phyloP scores from a whole-genome alignment of 2,113 vertebrate genomes.

The Andinoacara biseriatus region DNA sequence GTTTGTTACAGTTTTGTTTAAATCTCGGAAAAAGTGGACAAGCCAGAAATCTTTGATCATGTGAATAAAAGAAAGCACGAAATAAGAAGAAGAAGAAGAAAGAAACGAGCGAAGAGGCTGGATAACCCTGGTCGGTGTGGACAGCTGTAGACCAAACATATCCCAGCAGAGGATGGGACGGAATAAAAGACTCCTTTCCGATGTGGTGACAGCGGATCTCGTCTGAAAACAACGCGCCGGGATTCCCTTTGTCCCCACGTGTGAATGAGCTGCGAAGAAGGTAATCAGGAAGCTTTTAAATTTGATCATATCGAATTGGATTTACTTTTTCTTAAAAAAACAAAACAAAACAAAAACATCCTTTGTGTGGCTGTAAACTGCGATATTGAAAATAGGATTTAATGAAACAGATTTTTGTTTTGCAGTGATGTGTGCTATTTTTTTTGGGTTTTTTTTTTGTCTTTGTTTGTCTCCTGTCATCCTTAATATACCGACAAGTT shows the following conservation, averaged over 20 bases:
- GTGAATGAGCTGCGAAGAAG: constrained; percentile 42
- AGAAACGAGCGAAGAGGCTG: not conserved
- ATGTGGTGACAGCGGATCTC: constrained; percentile 23
- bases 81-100: not conserved
- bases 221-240: constrained; percentile 33
- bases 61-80: not conserved
- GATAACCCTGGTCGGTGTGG: not conserved
- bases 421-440: not conserved
- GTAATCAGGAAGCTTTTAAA: constrained; percentile 18
- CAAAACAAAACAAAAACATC: no score
- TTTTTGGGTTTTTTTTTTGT: not conserved
- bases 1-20: not conserved
- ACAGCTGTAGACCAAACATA: constrained; percentile 1
- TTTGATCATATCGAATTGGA: not conserved
- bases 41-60: not conserved
- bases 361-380: not conserved
- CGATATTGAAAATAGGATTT: not conserved
- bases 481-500: constrained; percentile 14
- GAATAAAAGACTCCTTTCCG: not conserved
- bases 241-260: constrained; percentile 78
- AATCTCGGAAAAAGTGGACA: constrained; percentile 33
- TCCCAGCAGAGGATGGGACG: constrained; percentile 42
- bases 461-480: constrained; percentile 15
- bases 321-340: not conserved
- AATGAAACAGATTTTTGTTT: not conserved